phyloP scores from a whole-genome alignment of 1,140 invertebrate genomes.

The Trigoniulus corallinus region DNA sequence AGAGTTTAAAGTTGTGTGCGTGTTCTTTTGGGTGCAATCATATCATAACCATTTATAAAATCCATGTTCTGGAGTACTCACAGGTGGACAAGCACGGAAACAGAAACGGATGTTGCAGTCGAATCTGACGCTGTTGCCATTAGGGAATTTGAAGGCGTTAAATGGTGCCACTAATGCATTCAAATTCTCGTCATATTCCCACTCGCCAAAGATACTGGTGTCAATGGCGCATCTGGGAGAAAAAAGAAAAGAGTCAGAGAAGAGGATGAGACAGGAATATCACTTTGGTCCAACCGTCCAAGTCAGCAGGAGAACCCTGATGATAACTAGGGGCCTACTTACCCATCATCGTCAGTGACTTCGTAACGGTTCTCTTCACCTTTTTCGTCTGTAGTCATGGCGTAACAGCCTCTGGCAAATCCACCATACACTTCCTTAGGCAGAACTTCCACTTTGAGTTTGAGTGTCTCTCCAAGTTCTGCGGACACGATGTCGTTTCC shows the following conservation, averaged over 20 bases:
- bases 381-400: conserved; percentile 71
- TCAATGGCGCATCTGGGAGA: conserved; percentile 61
- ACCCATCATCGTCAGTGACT: conserved; percentile 80
- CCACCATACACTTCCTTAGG: conserved; percentile 85
- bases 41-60: too few species aligned
- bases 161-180: conserved; percentile 69
- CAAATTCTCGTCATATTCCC: conserved; percentile 68
- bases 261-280: too few species aligned
- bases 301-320: too few species aligned
- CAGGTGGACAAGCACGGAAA: conserved; percentile 86
- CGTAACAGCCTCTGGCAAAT: conserved; percentile 78
- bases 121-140: conserved; percentile 84
- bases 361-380: conserved; percentile 76
- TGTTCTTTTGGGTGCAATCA: too few species aligned
- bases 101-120: conserved; percentile 90
- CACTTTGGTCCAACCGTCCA: too few species aligned
- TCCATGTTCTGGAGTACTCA: conserved; percentile 29
- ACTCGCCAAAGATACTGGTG: conserved; percentile 79
- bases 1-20: background rate
- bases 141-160: conserved; percentile 91
- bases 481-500: conserved; percentile 77
- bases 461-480: conserved; percentile 79
- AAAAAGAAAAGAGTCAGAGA: background rate
- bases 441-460: conserved; percentile 82
- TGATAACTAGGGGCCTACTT: too few species aligned